Evolutionary conservation across 2,888 invertebrate species (phyloP).

Genomic region (Periphyllus acericola): DNA sequence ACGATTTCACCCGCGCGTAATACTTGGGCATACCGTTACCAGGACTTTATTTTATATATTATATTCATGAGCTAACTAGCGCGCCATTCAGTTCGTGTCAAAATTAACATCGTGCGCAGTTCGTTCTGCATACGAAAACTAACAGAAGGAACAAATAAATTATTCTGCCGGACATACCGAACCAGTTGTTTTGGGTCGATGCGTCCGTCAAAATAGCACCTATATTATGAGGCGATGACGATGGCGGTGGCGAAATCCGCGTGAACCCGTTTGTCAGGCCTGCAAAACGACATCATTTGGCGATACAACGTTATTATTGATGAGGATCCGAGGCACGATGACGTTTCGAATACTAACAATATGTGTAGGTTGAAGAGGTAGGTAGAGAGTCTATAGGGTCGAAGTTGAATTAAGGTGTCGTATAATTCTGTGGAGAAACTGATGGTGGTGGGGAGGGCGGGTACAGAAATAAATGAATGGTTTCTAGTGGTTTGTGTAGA

Average conservation of each 20-base stretch:
- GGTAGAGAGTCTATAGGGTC: too few relatives aligned
- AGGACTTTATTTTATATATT: too few relatives aligned
- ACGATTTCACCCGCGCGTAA: background rate
- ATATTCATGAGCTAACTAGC: background rate
- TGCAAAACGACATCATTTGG: background rate
- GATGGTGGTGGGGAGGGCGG: too few relatives aligned
- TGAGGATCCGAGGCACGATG: background rate
- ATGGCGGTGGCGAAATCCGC: background rate
- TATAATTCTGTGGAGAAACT: too few relatives aligned
- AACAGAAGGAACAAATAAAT: conserved; percentile 14
- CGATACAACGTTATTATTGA: background rate
- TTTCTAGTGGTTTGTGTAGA: too few relatives aligned
- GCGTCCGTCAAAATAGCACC: too few relatives aligned
- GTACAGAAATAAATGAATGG: too few relatives aligned
- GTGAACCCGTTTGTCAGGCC: background rate
- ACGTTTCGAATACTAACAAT: too few relatives aligned
- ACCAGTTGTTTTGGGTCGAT: background rate
- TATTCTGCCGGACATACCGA: background rate
- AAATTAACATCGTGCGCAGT: background rate
- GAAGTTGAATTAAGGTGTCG: too few relatives aligned
- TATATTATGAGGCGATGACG: too few relatives aligned
- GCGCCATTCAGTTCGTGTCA: background rate
- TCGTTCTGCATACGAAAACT: background rate
- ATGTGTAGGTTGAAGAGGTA: too few relatives aligned
- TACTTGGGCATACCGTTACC: background rate